Base-by-base conservation (phyloP, 2,113 vertebrate genomes). In the Dipodomys ordii region DNA sequence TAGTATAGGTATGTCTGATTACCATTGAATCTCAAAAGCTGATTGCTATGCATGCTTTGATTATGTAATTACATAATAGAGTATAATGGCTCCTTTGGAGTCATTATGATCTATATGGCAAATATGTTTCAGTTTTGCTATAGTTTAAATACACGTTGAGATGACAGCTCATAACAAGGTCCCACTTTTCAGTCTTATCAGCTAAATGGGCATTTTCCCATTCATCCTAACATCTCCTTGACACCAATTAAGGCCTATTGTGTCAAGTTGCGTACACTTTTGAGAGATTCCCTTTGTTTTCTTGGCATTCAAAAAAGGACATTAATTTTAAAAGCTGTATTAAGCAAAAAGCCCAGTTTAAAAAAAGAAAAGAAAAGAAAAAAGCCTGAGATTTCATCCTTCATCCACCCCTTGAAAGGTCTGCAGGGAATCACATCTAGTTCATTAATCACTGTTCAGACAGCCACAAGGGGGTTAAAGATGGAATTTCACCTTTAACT, bases 1-100 rank as follows among this genome's bases (percentile, higher is more conserved):
- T 95, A 96, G 93, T 97, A 97, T 96, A 96, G 96, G 96, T 97
- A 96, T 96, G 97, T 97, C 94, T 98, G 97, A 97, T 97, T 97
- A 97, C 97, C 96, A 97, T 72, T 97, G 97, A 97, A 97, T 83
- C 89, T 94, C 94, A 96, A 94, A 93, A 93, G 95, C 92, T 90
- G 90, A 83, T 93, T 76, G 30, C 72, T 87, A 90, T 96, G 96
- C 96, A 95, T 96, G 88, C 32, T 97, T 97, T 97, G 97, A 96
- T 97, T 94, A 96, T 96, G 95, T 98, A 97, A 97, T 97, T 97
- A 97, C 97, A 98, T 97, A 98, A 98, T 97, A 96, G 97, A 96
- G 89, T 87, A 95, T 97, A 97, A 97, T 97, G 95, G 97, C 95
- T 98, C 97, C 97, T 97, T 96, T 97, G 96, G 97, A 97, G 96